phyloP scores from a whole-genome alignment of 2,888 invertebrate genomes.

The Brachyopa scutellaris region DNA sequence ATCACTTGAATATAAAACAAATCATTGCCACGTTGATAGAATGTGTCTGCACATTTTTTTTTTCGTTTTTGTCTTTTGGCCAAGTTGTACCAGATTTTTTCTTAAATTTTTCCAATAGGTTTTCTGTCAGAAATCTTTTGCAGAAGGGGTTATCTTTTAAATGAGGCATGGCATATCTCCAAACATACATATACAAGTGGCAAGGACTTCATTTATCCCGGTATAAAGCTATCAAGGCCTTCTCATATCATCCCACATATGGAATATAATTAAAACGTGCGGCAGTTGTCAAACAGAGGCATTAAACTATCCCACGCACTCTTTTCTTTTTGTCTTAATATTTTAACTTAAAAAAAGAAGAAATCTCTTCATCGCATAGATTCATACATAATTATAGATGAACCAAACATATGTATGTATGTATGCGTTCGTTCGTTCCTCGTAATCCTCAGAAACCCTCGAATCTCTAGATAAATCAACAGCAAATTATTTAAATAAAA shows the following conservation, averaged over 20 bases:
- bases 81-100: too few relatives aligned
- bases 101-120: too few relatives aligned
- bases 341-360: background rate
- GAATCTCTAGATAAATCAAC: conserved; percentile 40
- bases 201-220: background rate
- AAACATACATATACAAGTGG: too few relatives aligned
- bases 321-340: conserved; percentile 3
- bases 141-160: too few relatives aligned
- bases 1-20: too few relatives aligned
- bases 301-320: conserved; percentile 25
- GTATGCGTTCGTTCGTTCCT: conserved; percentile 4
- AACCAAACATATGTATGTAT: background rate
- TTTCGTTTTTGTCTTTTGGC: conserved; percentile 2
- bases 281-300: conserved; percentile 32
- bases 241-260: conserved; percentile 11
- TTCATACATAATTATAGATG: background rate
- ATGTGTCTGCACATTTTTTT: background rate
- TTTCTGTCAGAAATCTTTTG: too few relatives aligned
- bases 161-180: too few relatives aligned
- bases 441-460: conserved; percentile 7
- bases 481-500: conserved; percentile 38
- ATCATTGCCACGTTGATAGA: conserved; percentile 8
- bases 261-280: conserved; percentile 44
- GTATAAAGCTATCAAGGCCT: conserved; percentile 14
- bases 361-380: background rate